Base-by-base conservation (phyloP, 2,888 invertebrate genomes). In the Cheilosia grossa region DNA sequence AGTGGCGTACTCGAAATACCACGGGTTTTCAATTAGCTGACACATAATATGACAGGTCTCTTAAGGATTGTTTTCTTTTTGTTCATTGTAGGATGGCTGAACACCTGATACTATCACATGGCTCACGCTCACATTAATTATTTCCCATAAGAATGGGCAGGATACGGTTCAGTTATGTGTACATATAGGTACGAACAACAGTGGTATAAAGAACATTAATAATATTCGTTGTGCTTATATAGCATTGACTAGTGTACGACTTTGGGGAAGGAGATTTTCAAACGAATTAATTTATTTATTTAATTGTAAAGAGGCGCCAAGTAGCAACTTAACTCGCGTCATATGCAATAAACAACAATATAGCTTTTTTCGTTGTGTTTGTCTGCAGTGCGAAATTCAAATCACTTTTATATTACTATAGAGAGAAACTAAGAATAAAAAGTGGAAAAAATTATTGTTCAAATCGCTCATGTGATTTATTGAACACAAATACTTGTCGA, bases 21-120 rank as follows among this genome's bases (percentile, higher is more conserved):
- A 37, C 61, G 42, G 44, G 47, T 54, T 70, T 77, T 63, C 47
- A 78, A 69, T 78, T 78, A 78, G 63, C 77, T 70, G 61, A 63
- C 61, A 53, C 54, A 70, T 78, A 78, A 78, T 78, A 70, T 63
- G 77, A 61, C 77, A 63, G 69, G 72, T 53, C 77, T 77, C 67
- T 67, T 61, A 61, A 44, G 54, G 49, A 30, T 10, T 37, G 13
- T 10, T 37, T 37, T 2, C 3, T 30, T 44, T 13, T 51, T 61
- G 24, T 24, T 47, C 17, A 40, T 75, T 59, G 37, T 51, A 42
- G 13, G 37, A 24, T 66, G 21, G 7, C 21, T 58, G 61, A 53
- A 69, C 42, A 77, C 69, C 33, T 69, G 69, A 70, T 70, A 61
- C 21, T 24, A 15, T 51, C 33, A 10, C 37, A 54, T 4, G 47